These are phyloP conservation scores for Apotomis betuletana DNA, from an alignment of 2,888 invertebrate genomes.

Conservation along the genomic window DNA sequence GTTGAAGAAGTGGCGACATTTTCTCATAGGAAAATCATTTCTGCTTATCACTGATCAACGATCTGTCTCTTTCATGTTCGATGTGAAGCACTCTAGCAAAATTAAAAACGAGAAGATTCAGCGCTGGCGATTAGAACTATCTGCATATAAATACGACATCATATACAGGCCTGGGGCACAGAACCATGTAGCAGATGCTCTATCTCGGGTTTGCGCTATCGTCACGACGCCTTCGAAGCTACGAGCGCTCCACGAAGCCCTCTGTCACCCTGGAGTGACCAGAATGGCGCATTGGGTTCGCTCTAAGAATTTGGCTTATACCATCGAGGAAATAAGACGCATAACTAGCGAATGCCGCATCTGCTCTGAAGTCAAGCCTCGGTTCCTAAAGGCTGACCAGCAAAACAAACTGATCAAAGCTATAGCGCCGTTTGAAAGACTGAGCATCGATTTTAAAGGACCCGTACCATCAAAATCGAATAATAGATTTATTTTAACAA, in stretches of 20 bases:
- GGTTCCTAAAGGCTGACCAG: slow-evolving; percentile 21
- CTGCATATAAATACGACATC: too few relatives aligned
- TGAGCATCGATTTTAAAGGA: slow-evolving; percentile 43
- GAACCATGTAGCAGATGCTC: too few relatives aligned
- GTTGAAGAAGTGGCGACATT: too few relatives aligned
- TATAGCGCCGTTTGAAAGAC: slow-evolving; percentile 41
- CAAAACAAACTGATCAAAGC: slow-evolving; percentile 40
- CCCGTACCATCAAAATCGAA: slow-evolving; percentile 40
- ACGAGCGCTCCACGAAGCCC: slow-evolving; percentile 20
- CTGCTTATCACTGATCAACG: too few relatives aligned
- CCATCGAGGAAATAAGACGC: slow-evolving; percentile 38
- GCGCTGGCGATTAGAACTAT: too few relatives aligned
- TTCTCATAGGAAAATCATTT: too few relatives aligned
- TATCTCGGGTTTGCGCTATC: too few relatives aligned
- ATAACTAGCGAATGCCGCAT: slow-evolving; percentile 36
- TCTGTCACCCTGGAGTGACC: slow-evolving; percentile 43
- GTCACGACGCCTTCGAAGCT: too few relatives aligned
- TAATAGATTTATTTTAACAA: slow-evolving; percentile 42
- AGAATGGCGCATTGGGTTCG: slow-evolving; percentile 42
- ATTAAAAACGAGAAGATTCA: too few relatives aligned
- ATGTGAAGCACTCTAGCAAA: too few relatives aligned
- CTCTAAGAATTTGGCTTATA: slow-evolving; percentile 43
- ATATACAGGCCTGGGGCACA: too few relatives aligned
- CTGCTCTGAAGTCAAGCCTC: slow-evolving; percentile 43
- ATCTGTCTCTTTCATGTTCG: too few relatives aligned